Evolutionary conservation across 1,140 invertebrate species (phyloP), one percentile per base, ranked within the genome.

Genomic region (Drosophila tsacasi): DNA sequence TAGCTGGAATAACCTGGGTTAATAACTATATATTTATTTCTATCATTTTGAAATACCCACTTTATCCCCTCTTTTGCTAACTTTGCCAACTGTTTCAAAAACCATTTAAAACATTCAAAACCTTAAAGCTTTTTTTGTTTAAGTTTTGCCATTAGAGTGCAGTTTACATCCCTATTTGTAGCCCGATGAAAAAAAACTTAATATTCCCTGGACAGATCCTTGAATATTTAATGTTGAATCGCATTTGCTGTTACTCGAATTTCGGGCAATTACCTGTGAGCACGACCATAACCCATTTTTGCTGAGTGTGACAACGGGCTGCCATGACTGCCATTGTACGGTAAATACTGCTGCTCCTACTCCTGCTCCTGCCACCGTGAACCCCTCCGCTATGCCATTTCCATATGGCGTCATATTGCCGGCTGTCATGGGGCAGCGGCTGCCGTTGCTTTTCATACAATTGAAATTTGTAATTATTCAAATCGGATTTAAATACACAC

Each of bases 381-480:
- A 37, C 65, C 72, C 47, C 60, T 59, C 46, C 30, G 39, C 39
- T 5, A 30, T 73, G 76, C 83, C 84, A 89, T 89, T 87, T 89
- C 84, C 83, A 87, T 89, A 89, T 87, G 83, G 84, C 84, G 76
- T 87, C 81, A 89, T 89, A 78, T 87, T 83, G 80, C 77, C 80
- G 84, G 64, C 76, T 76, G 83, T 60, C 55, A 54, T 46, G 55
- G 37, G 23, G 27, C 47, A 30, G 75, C 58, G 49, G 75, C 82
- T 66, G 83, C 52, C 50, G 78, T 68, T 79, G 83, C 52, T 83
- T 90, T 74, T 84, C 71, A 76, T 90, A 89, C 85, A 89, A 89
- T 89, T 89, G 85, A 89, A 89, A 89, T 89, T 89, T 90, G 81
- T 89, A 89, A 89, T 89, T 89, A 89, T 89, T 89, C 85, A 89